Base-by-base conservation (phyloP, 2,888 invertebrate species). In the Schizotus pectinicornis region DNA sequence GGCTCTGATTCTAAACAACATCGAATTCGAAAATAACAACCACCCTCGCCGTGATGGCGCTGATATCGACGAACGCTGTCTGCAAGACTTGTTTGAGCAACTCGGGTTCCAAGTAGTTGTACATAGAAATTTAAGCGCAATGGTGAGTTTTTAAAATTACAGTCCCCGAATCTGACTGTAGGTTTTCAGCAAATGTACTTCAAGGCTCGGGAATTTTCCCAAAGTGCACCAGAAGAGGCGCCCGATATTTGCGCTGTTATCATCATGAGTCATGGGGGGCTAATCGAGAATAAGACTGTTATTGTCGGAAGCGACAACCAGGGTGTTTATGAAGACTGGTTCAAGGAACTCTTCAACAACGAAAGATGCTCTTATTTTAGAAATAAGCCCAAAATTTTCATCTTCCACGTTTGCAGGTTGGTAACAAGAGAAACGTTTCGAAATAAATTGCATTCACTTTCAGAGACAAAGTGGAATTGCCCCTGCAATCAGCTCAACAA, bases 391-490 rank as follows among this genome's bases (percentile, higher is more conserved):
- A 90, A 90, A 79, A 83, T 90, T 50, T 84, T 90, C 68, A 81
- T 90, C 58, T 88, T 88, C 72, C 89, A 90, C 72, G 84, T 85
- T 56, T 90, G 90, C 78, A 83, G 88, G 85, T 80, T 70, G 22
- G 22, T 22, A n/a, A n/a, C n/a, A n/a, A n/a, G n/a, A n/a, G n/a
- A n/a, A n/a, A n/a, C n/a, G n/a, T n/a, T n/a, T n/a, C n/a, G 2
- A 22, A 22, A 22, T 22, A 22, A n/a, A 70, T 70, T 69, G 50
- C n/a, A 3, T 7, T 5, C 7, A 12, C 36, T 30, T 30, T 6
- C 7, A 7, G 6, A n/a, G 6, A 37, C 7, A 37, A 37, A 37
- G 7, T 37, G n/a, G n/a, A 12, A 12, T 2, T 37, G n/a, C 11
- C 11, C 7, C n/a, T 1, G 2, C 47, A 53, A n/a, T 58, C 38